Conservation (phyloP, 1,140 invertebrate species). For the Nilaparvata lugens region DNA sequence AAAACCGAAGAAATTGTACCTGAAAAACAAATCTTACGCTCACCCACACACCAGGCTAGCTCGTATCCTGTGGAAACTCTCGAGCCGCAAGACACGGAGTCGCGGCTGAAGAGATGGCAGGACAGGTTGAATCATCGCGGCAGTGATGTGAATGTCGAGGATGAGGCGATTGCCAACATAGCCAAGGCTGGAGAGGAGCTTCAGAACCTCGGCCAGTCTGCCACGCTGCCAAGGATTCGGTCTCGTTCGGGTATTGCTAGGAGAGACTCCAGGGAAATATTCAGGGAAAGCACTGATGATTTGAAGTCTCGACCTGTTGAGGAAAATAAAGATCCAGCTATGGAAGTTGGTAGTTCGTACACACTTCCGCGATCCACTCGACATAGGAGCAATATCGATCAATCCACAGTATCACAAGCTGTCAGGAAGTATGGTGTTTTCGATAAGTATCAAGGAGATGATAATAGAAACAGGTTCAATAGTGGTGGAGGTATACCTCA, state of each 20-base stretch:
- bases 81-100: conserved; percentile 43
- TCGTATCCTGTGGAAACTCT: conserved; percentile 37
- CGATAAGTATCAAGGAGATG: conserved; percentile 2
- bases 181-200: conserved; percentile 37
- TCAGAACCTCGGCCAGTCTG: conserved; percentile 33
- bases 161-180: conserved; percentile 36
- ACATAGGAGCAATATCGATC: conserved; percentile 20
- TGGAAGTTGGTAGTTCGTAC: conserved; percentile 5
- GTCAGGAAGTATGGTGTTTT: conserved; percentile 13
- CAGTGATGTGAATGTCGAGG: conserved; percentile 25
- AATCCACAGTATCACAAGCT: conserved; percentile 18
- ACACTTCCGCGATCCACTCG: conserved; percentile 21
- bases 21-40: conserved; percentile 41
- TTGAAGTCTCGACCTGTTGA: not conserved
- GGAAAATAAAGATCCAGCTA: not conserved
- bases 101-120: conserved; percentile 51
- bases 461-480: not conserved
- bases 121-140: conserved; percentile 40
- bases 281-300: conserved; percentile 16
- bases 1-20: conserved; percentile 40
- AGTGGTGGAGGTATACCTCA: not conserved
- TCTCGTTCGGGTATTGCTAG: conserved; percentile 22
- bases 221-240: conserved; percentile 20
- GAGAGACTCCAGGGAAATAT: conserved; percentile 17
- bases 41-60: conserved; percentile 34